Base-by-base conservation (phyloP, 2,797 vertebrate species). In the Microchirus variegatus region DNA sequence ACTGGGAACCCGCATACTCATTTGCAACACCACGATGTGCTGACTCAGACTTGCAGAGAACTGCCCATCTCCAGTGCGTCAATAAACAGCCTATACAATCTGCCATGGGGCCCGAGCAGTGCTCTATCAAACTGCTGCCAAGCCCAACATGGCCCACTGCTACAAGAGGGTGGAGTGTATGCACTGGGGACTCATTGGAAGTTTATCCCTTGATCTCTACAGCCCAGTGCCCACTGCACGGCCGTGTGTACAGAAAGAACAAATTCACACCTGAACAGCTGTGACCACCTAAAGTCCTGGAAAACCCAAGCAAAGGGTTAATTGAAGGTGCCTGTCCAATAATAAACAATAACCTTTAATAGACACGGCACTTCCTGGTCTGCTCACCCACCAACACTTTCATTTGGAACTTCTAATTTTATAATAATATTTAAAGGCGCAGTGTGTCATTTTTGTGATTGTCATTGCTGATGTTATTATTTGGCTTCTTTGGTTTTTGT, bases 61-160 rank as follows among this genome's bases (percentile, higher is more conserved):
- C 72, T 73, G 79, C 73, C 77, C 88, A 77, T 86, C 78, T 87
- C 75, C 78, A 62, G 67, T 37, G 59, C 55, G 53, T 89, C 86
- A 81, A 90, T 90, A 90, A 87, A 88, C 66, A 49, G 71, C 72
- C 74, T 18, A 45, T 77, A 72, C 49, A 18, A 62, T 77, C 78
- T 71, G 75, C 79, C 69, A 70, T 52, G 51, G 70, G 79, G 72
- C 72, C 50, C 35, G 74, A 81, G 78, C 19, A 59, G 65, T 62
- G 80, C 84, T 86, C 80, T 59, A 80, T 88, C 84, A 89, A 87
- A 80, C 68, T 71, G 70, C 80, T 77, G 80, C 80, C 82, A 78
- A 78, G 58, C 60, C 67, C 54, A 63, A 83, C 77, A 75, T 65
- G 68, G 65, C 72, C 70, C 76, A 73, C 70, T 42, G 41, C 63